phyloP scores from a whole-genome alignment of 2,888 invertebrate species.

The Zootermopsis nevadensis region DNA sequence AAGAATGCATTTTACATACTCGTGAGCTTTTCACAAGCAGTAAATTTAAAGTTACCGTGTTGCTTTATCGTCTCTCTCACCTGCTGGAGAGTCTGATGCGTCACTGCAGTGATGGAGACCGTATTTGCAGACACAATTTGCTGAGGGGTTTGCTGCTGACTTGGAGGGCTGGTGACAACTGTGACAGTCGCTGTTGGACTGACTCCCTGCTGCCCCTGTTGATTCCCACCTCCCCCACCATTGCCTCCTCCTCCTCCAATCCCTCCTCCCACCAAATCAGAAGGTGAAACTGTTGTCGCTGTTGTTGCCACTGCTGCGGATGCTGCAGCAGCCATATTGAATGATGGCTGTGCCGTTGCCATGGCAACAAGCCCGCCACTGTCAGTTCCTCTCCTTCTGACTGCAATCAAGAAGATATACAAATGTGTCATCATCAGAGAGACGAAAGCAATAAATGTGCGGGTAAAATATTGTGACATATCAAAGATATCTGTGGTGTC shows the following conservation, averaged over 20 bases:
- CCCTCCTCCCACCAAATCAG: conserved; percentile 46
- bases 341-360: conserved; percentile 54
- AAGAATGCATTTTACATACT: too few relatives aligned
- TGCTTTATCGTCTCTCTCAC: background rate
- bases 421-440: background rate
- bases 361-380: conserved; percentile 53
- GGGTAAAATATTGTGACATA: too few relatives aligned
- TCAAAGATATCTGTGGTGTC: too few relatives aligned
- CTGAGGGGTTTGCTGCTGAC: conserved; percentile 39
- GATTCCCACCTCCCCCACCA: conserved; percentile 38
- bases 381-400: conserved; percentile 43
- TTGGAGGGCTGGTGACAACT: conserved; percentile 50
- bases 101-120: conserved; percentile 46
- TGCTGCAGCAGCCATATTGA: conserved; percentile 51
- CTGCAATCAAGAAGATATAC: conserved; percentile 42
- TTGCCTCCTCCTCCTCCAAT: conserved; percentile 41
- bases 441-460: too few relatives aligned
- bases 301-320: conserved; percentile 39
- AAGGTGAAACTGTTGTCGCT: conserved; percentile 45
- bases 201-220: conserved; percentile 45
- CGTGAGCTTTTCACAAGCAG: too few relatives aligned
- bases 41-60: too few relatives aligned
- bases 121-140: conserved; percentile 38
- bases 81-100: conserved; percentile 43
- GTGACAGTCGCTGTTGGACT: conserved; percentile 50